Evolutionary conservation across 1,140 invertebrate species (phyloP).

Genomic region (Drosophila navojoa): DNA sequence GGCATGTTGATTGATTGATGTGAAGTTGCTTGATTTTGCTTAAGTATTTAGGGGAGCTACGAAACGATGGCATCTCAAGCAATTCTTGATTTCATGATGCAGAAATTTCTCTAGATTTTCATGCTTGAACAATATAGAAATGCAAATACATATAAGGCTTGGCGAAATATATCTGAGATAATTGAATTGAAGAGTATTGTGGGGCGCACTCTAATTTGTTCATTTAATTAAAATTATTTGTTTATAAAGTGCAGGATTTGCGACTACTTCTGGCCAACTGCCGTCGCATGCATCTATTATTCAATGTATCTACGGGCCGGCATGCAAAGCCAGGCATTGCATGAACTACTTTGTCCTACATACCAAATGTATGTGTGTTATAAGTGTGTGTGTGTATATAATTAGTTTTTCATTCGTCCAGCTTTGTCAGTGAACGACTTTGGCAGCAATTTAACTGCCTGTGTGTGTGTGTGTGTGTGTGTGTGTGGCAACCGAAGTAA

Average conservation of each 20-base stretch:
- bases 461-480: neutral
- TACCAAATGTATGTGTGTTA: neutral
- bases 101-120: too few species aligned
- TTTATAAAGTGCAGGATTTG: neutral
- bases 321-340: conserved; percentile 3
- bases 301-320: neutral
- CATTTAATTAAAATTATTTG: conserved; percentile 2
- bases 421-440: neutral
- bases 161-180: too few species aligned
- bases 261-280: neutral
- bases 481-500: neutral
- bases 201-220: neutral
- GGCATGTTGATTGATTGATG: too few species aligned
- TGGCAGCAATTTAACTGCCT: neutral
- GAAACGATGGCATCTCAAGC: too few species aligned
- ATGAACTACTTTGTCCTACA: conserved; percentile 21
- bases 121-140: too few species aligned
- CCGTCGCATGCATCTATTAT: conserved; percentile 14
- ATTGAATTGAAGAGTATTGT: neutral
- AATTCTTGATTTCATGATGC: too few species aligned
- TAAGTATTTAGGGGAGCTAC: too few species aligned
- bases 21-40: too few species aligned
- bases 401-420: conserved; percentile 2
- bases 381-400: neutral
- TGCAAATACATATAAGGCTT: too few species aligned